A percentile compares a stretch with the other conserved stretches of the same genome.
Conservation (phyloP, 2,888 invertebrate genomes). For the Apamea epomidion region DNA sequence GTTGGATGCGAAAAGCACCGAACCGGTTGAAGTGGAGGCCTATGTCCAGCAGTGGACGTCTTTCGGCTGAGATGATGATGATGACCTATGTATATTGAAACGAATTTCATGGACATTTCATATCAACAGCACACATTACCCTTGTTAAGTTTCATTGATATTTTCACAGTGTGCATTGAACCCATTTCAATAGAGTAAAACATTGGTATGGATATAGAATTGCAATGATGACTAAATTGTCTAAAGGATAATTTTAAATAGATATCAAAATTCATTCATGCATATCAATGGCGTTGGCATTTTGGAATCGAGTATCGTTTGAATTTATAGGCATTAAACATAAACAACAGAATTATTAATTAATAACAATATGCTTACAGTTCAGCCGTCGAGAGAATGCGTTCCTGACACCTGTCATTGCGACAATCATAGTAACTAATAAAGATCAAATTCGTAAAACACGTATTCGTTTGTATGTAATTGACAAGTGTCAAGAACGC, state of each 20-base stretch:
- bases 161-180: constrained; percentile 10
- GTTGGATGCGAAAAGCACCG: too few relatives aligned
- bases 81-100: not conserved
- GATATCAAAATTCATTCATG: constrained; percentile 17
- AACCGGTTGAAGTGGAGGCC: too few relatives aligned
- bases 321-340: not conserved
- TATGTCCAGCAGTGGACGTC: too few relatives aligned
- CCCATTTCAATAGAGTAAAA: constrained; percentile 1
- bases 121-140: not conserved
- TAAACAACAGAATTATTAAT: not conserved
- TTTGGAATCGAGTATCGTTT: constrained; percentile 11
- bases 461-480: not conserved
- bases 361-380: not conserved
- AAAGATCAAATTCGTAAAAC: not conserved
- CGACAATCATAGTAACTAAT: not conserved
- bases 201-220: constrained; percentile 7
- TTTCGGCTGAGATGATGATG: too few relatives aligned
- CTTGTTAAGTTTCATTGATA: constrained; percentile 6
- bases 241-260: constrained; percentile 16
- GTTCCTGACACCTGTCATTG: not conserved
- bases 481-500: not conserved
- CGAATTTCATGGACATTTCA: not conserved
- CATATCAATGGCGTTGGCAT: constrained; percentile 13
- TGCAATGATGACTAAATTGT: constrained; percentile 17
- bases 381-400: not conserved